Base-by-base conservation (phyloP, 2,113 vertebrate species). In the Tinamus guttatus region DNA sequence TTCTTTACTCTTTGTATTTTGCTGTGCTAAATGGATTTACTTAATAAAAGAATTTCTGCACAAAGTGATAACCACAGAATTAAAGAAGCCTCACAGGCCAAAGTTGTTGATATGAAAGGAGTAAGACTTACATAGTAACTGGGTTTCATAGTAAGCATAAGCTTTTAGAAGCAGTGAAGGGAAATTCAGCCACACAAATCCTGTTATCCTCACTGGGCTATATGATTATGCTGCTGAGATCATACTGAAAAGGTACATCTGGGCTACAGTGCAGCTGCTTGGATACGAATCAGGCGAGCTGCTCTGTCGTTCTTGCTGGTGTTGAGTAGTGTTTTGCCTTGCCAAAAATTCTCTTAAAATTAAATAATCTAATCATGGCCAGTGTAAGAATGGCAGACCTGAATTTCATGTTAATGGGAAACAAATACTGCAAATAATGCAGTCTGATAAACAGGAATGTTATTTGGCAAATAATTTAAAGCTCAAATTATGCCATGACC, bases 1-100 rank as follows among this genome's bases (percentile, higher is more conserved):
- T 94, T 90, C 80, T 97, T 95, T 95, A 24, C 86, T 93, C 38
- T 86, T 85, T 4, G 62, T 54, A 22, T 64, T 93, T 90, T 94
- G 9, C 82, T 88, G 54, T 54, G 78, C 47, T 59, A 64, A 49
- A 69, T 71, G 40, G 25, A 76, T 91, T 93, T 88, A 59, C n/a
- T 60, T 76, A 83, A 69, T 68, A 19, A 27, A 85, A 71, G 16
- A 4, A 47, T 87, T 89, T 67, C 36, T 67, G 89, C 38, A 63
- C 30, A 76, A 81, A 93, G 28, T 41, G 47, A 17, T 78, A 73
- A n/a, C 24, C 73, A 17, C 13, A 65, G 58, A 20, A 65, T 92
- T 86, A 86, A 75, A 87, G 45, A 95, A 92, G 25, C 5, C 21
- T 27, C 65, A 65, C 30, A 73, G 24, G 10, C 34, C 86, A 81